Evolutionary conservation across 1,140 invertebrate genomes (phyloP), one percentile per base, ranked within the genome.

Genomic region (Orius insidiosus): DNA sequence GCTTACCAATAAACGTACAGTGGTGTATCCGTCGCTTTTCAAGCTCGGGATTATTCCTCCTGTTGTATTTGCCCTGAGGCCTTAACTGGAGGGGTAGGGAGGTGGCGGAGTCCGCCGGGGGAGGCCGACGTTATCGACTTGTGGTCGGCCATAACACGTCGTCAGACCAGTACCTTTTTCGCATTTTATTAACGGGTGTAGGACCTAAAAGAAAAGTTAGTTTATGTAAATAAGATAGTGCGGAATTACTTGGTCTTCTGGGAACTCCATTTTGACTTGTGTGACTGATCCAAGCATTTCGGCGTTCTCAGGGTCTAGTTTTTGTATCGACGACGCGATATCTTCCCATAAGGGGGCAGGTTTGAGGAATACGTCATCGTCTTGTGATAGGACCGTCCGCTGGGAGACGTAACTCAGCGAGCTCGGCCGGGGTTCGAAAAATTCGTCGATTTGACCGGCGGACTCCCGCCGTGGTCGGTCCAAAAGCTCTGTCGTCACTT

Each of bases 1-100:
- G 64, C 70, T 76, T 67, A 92, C 90, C 85, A 57, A 86, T 76
- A 64, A 88, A 95, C 68, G 90, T 82, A 68, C 92, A 96, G 62
- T 88, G 88, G 63, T 95, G 92, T 52, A 94, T 88, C 58, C 90
- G 64, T 53, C 90, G 69, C 63, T 93, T 94, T 62, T 95, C 92
- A 49, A 95, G 63, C 62, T 96, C 90, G 0, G 90, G 92, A 65
- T 96, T 95, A 63, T 95, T 95, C 55, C 89, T 72, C 51, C 92
- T 71, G 66, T 95, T 94, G 67, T 92, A 93, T 58, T 78, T 79
- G 35, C 53, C 60, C 52, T 58, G 62, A 38, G 54, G 64, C 32
- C 58, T 62, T 52, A 60, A 66, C 59, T 55, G 62, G 55, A 61
- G 65, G 51, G 49, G 55, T 74, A 74, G 49, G 68, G 68, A 47